phyloP scores from a whole-genome alignment of 2,888 invertebrate genomes.

The Meta bourneti region DNA sequence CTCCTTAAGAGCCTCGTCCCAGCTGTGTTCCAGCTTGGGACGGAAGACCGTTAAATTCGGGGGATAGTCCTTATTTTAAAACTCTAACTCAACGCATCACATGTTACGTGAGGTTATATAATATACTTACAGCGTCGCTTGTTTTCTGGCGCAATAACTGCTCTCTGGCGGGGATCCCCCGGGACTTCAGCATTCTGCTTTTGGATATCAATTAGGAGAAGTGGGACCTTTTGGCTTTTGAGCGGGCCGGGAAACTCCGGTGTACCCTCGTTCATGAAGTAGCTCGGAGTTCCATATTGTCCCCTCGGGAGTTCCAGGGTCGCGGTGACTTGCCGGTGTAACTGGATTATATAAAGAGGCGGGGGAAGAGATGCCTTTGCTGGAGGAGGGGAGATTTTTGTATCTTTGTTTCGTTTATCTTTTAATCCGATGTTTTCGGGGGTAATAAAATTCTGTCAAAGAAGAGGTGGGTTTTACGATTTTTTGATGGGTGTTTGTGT shows the following conservation, averaged over 20 bases:
- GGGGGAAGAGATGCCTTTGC: neutral
- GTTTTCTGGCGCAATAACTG: conserved; percentile 64
- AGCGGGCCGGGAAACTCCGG: neutral
- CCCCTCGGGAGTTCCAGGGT: conserved; percentile 53
- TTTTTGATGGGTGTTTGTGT: conserved; percentile 70
- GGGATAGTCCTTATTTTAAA: conserved; percentile 65
- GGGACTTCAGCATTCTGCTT: conserved; percentile 50
- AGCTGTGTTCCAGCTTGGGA: conserved; percentile 44
- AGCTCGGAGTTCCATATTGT: conserved; percentile 64
- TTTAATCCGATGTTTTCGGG: conserved; percentile 48
- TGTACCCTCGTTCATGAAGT: conserved; percentile 45
- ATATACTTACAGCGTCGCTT: conserved; percentile 70
- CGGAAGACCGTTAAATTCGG: conserved; percentile 65
- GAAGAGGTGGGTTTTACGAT: conserved; percentile 61
- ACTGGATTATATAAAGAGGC: conserved; percentile 70
- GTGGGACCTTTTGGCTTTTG: conserved; percentile 74
- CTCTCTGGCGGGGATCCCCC: conserved; percentile 6
- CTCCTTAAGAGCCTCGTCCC: conserved; percentile 39
- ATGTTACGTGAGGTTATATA: conserved; percentile 75
- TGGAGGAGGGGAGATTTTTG: neutral
- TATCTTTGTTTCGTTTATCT: conserved; percentile 7
- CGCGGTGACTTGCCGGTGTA: conserved; percentile 64
- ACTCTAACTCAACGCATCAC: conserved; percentile 75
- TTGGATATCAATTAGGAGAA: conserved; percentile 73
- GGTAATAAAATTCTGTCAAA: conserved; percentile 46